phyloP scores from a whole-genome alignment of 2,113 vertebrate species.

The Muntiacus reevesi region DNA sequence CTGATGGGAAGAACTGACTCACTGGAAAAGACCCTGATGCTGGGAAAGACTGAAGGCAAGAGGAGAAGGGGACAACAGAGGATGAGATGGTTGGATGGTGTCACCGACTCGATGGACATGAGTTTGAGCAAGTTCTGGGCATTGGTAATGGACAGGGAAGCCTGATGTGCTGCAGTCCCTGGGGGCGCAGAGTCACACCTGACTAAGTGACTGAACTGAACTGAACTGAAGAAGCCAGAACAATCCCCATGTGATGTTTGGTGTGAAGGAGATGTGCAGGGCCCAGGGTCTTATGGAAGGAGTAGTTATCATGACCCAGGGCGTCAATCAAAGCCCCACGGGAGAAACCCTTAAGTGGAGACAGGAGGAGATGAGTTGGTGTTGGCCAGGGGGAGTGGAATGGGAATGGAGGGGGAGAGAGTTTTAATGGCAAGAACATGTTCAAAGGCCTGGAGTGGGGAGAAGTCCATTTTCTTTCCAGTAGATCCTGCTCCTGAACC shows the following conservation, averaged over 20 bases:
- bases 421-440: background rate
- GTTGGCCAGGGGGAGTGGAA: background rate
- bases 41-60: background rate
- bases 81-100: background rate
- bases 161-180: background rate
- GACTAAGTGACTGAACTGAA: background rate
- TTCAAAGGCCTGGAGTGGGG: background rate
- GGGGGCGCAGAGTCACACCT: background rate
- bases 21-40: background rate
- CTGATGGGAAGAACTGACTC: background rate
- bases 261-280: background rate
- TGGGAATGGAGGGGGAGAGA: background rate
- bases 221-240: background rate
- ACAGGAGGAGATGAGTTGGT: background rate
- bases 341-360: background rate
- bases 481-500: background rate
- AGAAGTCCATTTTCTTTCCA: background rate
- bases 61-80: background rate
- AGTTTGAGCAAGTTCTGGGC: background rate
- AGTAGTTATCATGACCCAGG: background rate
- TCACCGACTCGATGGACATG: accelerated
- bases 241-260: background rate
- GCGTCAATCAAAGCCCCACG: background rate
- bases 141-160: background rate
- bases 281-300: accelerated